Evolutionary conservation across 2,113 vertebrate genomes (phyloP).

Genomic region (Oophaga pumilio): DNA sequence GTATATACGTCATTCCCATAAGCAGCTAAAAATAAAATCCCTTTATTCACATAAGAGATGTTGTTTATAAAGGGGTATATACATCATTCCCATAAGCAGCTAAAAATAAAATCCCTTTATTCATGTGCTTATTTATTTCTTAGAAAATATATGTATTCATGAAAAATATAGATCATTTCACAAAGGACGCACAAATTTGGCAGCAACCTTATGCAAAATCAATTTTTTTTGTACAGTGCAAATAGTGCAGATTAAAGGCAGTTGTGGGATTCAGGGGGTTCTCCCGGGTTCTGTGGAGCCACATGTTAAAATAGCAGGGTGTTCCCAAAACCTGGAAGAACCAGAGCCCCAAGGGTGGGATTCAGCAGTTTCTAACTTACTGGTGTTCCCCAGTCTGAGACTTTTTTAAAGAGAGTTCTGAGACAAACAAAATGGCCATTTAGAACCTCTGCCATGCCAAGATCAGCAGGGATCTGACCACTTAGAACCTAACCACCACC

Average conservation of each 20-base stretch:
- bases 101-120: not conserved
- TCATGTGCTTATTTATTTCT: no score
- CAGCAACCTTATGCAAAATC: not conserved
- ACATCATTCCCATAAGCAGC: not conserved
- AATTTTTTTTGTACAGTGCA: not conserved
- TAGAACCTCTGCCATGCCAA: no score
- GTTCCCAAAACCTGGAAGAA: no score
- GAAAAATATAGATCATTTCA: not conserved
- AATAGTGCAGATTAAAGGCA: not conserved
- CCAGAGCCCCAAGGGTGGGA: no score
- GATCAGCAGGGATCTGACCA: no score
- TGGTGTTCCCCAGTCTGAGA: no score
- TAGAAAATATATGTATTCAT: not conserved
- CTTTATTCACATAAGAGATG: not conserved
- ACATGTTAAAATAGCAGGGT: not conserved
- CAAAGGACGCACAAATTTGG: not conserved
- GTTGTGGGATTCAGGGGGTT: no score
- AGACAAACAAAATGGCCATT: no score
- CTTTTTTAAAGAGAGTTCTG: no score
- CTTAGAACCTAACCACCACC: no score
- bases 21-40: not conserved
- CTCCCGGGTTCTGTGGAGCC: no score
- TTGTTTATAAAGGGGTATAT: not conserved
- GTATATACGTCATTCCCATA: not conserved
- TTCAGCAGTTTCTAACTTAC: no score